Evolutionary conservation across 2,797 vertebrate genomes (phyloP).

Genomic region (Sciurus vulgaris): DNA sequence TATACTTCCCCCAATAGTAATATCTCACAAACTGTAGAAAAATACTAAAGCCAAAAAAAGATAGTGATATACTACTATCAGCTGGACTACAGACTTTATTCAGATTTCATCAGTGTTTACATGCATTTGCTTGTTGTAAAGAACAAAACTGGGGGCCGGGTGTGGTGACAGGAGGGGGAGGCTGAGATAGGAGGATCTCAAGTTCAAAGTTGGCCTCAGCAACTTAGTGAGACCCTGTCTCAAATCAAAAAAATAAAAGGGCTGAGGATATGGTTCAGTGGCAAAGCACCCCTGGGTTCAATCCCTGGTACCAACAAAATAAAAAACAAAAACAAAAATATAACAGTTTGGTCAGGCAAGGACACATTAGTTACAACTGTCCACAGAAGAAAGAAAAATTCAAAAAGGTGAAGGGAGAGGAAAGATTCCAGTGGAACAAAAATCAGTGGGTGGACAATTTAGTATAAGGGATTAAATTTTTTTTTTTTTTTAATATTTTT

Average conservation of each 20-base stretch:
- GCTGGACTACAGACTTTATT: background rate
- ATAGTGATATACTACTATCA: background rate
- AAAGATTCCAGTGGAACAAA: background rate
- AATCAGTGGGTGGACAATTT: background rate
- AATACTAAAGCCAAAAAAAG: background rate
- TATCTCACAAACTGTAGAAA: conserved; percentile 34
- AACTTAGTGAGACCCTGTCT: too few species aligned
- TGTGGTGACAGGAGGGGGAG: too few species aligned
- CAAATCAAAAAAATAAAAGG: too few species aligned
- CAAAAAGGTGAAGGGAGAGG: background rate
- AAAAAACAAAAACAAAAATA: too few species aligned
- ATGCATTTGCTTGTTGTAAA: conserved; percentile 18
- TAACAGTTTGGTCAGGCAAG: too few species aligned
- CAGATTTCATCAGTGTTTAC: conserved; percentile 11
- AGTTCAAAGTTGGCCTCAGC: too few species aligned
- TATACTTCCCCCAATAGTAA: background rate
- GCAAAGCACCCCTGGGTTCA: too few species aligned
- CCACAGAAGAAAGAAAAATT: background rate
- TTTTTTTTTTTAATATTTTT: too few species aligned
- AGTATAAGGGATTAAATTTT: background rate
- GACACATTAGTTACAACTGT: background rate
- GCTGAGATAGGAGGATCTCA: too few species aligned
- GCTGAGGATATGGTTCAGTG: too few species aligned
- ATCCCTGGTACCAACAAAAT: too few species aligned
- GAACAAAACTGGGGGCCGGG: background rate